Evolutionary conservation across 1,140 invertebrate genomes (phyloP), one percentile per base, ranked within the genome.

Genomic region (Centruroides vittatus): DNA sequence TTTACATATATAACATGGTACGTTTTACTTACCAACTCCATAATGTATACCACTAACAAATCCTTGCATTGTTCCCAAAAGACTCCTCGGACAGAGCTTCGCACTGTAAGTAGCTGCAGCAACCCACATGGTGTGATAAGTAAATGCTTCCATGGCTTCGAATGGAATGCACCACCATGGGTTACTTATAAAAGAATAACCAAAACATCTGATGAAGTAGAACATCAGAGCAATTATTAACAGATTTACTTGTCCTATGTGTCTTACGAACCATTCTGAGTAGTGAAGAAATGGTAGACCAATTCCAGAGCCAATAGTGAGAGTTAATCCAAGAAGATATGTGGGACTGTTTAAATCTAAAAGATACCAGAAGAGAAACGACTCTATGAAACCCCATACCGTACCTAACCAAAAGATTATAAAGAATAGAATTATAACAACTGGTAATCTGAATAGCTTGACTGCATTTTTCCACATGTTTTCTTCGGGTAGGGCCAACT

Each of bases 361-460:
- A 11, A 92, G 78, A 61, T 88, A 79, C 86, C 86, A 89, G 73
- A 90, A 92, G 6, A 91, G 75, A 73, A 89, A 93, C 62, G 83
- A 87, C 72, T 90, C 87, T 50, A 89, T 82, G 71, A 86, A 88
- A 9, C 87, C 87, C 85, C 85, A 89, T 7, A 82, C 82, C 1
- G 80, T 83, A 11, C 86, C 86, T 69, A 86, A 78, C 66, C 86
- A 76, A 63, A 88, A 84, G 67, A 83, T 83, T n/a, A 82, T 81
- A 36, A 84, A 72, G 57, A 89, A 82, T n/a, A 89, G 78, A 36
- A 83, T 81, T 0, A 85, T 77, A 11, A 87, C 80, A 74, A 88
- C 85, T 23, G 85, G 67, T 69, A 88, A 86, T 58, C 78, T 81
- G 12, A 89, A 73, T 46, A 88, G 82, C 3, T 72, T 72, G 35